Conservation (phyloP, 2,888 invertebrate genomes). For the Isotomurus palustris region DNA sequence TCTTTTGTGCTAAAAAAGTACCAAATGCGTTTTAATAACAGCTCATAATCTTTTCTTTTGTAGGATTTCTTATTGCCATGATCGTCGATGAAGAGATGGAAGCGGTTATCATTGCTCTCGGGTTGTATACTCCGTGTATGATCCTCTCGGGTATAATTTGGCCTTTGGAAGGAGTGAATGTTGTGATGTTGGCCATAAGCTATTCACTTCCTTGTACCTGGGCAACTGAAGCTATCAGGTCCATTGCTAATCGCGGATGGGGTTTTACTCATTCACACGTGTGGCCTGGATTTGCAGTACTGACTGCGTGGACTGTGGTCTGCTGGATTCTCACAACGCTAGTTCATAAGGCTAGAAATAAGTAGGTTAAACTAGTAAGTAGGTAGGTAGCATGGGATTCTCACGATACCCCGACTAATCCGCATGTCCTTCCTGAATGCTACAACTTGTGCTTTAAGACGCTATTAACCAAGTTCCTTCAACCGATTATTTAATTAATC, state of each 20-base stretch:
- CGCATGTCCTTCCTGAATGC: too few relatives aligned
- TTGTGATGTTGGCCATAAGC: constrained; percentile 44
- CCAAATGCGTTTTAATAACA: neutral
- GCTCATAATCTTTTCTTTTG: neutral
- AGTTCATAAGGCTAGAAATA: constrained; percentile 16
- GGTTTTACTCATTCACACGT: constrained; percentile 19
- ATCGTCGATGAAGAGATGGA: constrained; percentile 9
- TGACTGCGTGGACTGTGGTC: constrained; percentile 16
- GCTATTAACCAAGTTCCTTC: too few relatives aligned
- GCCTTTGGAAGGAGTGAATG: constrained; percentile 89
- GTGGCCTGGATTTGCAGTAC: constrained; percentile 20
- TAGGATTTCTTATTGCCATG: constrained; percentile 10
- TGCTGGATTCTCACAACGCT: constrained; percentile 24
- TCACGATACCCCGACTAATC: neutral
- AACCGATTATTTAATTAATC: too few relatives aligned
- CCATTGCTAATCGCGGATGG: constrained; percentile 47
- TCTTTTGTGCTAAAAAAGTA: neutral
- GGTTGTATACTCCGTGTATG: constrained; percentile 3
- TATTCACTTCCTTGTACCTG: constrained; percentile 51
- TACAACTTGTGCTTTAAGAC: too few relatives aligned
- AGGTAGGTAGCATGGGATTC: neutral
- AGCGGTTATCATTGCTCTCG: constrained; percentile 5
- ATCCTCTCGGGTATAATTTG: constrained; percentile 64
- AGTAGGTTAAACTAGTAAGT: neutral
- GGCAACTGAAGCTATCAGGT: constrained; percentile 51